Evolutionary conservation across 2,113 vertebrate species (phyloP).

Genomic region (Pristiophorus japonicus): DNA sequence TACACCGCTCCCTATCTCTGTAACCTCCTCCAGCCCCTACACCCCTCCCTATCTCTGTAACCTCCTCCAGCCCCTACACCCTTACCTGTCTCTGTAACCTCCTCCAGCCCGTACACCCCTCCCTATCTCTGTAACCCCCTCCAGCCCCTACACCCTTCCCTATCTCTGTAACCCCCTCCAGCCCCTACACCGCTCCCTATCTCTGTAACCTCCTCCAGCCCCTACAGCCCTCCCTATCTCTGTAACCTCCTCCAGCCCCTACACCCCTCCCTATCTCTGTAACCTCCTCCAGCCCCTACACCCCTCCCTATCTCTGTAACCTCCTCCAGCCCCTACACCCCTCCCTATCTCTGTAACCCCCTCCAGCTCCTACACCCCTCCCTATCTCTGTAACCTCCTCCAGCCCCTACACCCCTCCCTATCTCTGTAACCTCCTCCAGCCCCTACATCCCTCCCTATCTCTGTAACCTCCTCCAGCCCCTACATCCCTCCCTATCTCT

Average conservation of each 20-base stretch:
- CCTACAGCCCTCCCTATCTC: too few relatives aligned
- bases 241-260: background rate
- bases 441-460: too few relatives aligned
- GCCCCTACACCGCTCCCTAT: too few relatives aligned
- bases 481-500: too few relatives aligned
- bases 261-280: too few relatives aligned
- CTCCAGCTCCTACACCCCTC: too few relatives aligned
- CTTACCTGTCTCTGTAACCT: background rate
- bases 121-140: background rate
- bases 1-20: too few relatives aligned
- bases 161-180: background rate
- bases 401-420: too few relatives aligned
- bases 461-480: background rate
- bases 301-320: too few relatives aligned
- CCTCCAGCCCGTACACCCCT: background rate
- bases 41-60: too few relatives aligned
- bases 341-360: background rate
- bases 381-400: background rate
- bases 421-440: background rate
- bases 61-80: background rate
- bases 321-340: background rate
- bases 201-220: background rate
- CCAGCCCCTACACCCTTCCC: too few relatives aligned
- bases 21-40: background rate
- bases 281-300: background rate